Percentiles rank a stretch among this genome's conserved stretches.
Evolutionary conservation across 2,797 vertebrate species (phyloP).

Genomic region (Chiloscyllium punctatum): DNA sequence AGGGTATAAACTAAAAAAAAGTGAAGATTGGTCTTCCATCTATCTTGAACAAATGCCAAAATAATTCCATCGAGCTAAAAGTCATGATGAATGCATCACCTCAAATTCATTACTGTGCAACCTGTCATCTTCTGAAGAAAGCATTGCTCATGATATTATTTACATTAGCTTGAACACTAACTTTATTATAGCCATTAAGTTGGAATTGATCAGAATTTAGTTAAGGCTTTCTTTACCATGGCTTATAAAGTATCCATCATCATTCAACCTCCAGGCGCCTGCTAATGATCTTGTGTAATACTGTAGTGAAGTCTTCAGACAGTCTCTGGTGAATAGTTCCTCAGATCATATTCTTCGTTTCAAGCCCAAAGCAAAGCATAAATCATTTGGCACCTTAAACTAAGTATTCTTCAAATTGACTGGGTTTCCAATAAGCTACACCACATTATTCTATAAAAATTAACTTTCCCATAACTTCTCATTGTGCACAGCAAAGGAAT

Average conservation of each 20-base stretch:
- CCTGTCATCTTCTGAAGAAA: neutral
- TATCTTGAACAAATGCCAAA: neutral
- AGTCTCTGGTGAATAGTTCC: slow-evolving; percentile 41
- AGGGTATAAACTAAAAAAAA: neutral
- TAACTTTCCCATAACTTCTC: neutral
- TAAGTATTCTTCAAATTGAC: neutral
- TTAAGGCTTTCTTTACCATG: slow-evolving; percentile 37
- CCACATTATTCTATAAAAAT: neutral
- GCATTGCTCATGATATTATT: neutral
- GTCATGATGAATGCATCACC: neutral
- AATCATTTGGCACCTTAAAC: slow-evolving; percentile 8
- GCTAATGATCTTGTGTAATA: slow-evolving; percentile 42
- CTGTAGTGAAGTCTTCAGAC: slow-evolving; percentile 40
- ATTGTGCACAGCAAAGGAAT: neutral
- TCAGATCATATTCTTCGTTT: slow-evolving; percentile 37
- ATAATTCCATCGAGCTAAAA: neutral
- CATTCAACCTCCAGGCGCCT: slow-evolving; percentile 41
- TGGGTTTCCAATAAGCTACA: neutral
- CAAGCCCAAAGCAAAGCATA: neutral
- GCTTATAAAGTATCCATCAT: slow-evolving; percentile 42
- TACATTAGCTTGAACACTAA: neutral
- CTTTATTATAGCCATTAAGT: slow-evolving; percentile 32
- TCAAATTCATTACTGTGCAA: neutral
- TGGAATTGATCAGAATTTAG: neutral
- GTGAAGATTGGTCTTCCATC: neutral